Evolutionary conservation across 1,140 invertebrate genomes (phyloP).

Genomic region (Calliopsis andreniformis): DNA sequence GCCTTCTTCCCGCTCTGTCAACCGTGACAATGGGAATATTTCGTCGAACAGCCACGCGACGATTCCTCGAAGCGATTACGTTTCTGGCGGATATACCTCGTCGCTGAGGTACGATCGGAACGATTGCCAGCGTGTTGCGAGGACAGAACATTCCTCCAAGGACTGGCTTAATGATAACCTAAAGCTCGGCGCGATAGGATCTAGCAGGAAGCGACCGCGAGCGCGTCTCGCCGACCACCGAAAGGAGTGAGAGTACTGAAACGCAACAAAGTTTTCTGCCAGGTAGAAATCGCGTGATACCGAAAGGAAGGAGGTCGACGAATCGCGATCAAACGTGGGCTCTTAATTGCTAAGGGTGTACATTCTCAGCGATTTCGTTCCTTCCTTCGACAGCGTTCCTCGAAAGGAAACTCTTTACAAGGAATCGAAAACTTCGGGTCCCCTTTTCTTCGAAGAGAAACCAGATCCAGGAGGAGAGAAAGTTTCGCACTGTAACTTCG

Average conservation of each 20-base stretch:
- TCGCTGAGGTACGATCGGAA: conserved; percentile 38
- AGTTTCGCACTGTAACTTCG: neutral
- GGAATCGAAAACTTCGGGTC: too few relatives aligned
- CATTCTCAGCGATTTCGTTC: conserved; percentile 10
- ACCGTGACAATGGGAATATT: conserved; percentile 3
- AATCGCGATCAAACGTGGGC: conserved; percentile 55
- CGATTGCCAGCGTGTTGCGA: conserved; percentile 35
- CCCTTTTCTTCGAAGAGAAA: conserved; percentile 15
- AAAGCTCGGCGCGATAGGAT: conserved; percentile 47
- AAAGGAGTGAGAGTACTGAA: conserved; percentile 41
- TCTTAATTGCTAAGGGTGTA: conserved; percentile 41
- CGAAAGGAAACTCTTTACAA: neutral
- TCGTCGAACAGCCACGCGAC: neutral
- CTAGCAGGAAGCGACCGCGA: conserved; percentile 56
- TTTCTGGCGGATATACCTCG: conserved; percentile 2
- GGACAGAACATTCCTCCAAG: conserved; percentile 58
- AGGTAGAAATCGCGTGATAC: conserved; percentile 52
- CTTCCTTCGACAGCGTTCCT: neutral
- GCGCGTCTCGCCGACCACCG: conserved; percentile 44
- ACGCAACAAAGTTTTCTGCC: conserved; percentile 38
- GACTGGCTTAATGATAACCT: conserved; percentile 56
- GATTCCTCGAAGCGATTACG: conserved; percentile 26
- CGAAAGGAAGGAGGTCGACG: conserved; percentile 52
- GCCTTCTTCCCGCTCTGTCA: neutral
- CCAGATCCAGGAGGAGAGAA: neutral